phyloP scores from a whole-genome alignment of 2,888 invertebrate genomes.

The Epistrophella euchroma region DNA sequence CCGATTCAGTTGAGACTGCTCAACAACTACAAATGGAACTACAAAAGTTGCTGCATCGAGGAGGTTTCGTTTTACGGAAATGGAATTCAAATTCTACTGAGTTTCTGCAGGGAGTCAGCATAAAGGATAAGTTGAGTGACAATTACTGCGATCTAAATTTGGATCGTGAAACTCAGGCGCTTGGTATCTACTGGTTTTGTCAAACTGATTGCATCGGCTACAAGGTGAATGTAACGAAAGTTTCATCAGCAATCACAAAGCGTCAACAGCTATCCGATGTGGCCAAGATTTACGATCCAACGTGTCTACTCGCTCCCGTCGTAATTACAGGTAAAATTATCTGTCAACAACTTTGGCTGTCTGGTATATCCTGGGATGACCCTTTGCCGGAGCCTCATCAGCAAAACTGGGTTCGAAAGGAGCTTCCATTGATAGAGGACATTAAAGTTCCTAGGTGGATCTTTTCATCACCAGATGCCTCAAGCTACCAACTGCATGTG shows the following conservation, averaged over 20 bases:
- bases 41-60: constrained; percentile 39
- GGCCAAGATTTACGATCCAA: too few relatives aligned
- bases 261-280: too few relatives aligned
- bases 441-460: constrained; percentile 38
- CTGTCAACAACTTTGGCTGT: constrained; percentile 40
- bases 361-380: constrained; percentile 28
- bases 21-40: constrained; percentile 37
- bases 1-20: constrained; percentile 32
- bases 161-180: too few relatives aligned
- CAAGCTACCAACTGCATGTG: constrained; percentile 23
- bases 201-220: too few relatives aligned
- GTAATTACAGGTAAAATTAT: constrained; percentile 43
- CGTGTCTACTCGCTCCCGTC: constrained; percentile 23
- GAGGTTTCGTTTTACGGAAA: constrained; percentile 48
- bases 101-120: constrained; percentile 13
- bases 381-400: constrained; percentile 20
- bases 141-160: too few relatives aligned
- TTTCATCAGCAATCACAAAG: too few relatives aligned
- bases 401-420: constrained; percentile 33
- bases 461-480: constrained; percentile 15
- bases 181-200: too few relatives aligned
- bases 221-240: too few relatives aligned
- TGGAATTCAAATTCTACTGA: constrained; percentile 51
- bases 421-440: background rate
- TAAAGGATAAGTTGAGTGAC: too few relatives aligned